Percentiles rank a stretch among this genome's conserved stretches.
These are phyloP conservation scores for Zaprionus capensis DNA, from an alignment of 1,140 invertebrate genomes.

Conservation along the genomic window DNA sequence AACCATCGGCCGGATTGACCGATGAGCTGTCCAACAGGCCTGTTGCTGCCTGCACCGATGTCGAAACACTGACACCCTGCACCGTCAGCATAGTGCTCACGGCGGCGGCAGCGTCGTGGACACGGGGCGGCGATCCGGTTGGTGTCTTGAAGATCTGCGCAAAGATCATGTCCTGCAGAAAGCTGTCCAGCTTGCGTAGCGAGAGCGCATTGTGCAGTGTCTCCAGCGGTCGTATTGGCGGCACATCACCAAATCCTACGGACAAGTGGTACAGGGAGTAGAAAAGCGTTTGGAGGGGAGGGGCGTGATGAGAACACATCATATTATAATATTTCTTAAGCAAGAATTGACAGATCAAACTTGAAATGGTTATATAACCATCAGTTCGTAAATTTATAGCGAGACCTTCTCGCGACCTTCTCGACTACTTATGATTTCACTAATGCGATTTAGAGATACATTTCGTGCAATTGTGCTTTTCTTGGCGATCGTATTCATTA, in stretches of 20 bases:
- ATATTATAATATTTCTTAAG: not conserved
- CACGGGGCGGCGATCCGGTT: constrained; percentile 89
- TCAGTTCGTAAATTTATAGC: too few species aligned
- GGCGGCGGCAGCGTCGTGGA: constrained; percentile 43
- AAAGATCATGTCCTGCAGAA: constrained; percentile 92
- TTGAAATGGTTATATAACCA: too few species aligned
- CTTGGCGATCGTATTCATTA: too few species aligned
- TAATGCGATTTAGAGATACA: too few species aligned
- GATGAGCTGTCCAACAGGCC: not conserved
- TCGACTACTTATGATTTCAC: too few species aligned
- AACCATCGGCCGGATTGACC: not conserved
- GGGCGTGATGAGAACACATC: not conserved
- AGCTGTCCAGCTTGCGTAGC: constrained; percentile 93
- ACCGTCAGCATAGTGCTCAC: constrained; percentile 6
- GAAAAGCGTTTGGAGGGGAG: not conserved
- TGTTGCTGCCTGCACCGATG: not conserved
- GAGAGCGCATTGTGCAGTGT: constrained; percentile 98
- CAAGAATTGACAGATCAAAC: too few species aligned
- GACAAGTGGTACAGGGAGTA: not conserved
- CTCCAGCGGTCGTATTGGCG: constrained; percentile 96
- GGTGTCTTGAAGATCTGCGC: constrained; percentile 89
- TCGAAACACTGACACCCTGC: not conserved
- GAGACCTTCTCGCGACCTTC: too few species aligned
- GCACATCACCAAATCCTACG: constrained; percentile 93
- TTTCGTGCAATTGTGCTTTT: too few species aligned